Evolutionary conservation across 2,888 invertebrate genomes (phyloP), one percentile per base, ranked within the genome.

Genomic region (Orchestes rusci): DNA sequence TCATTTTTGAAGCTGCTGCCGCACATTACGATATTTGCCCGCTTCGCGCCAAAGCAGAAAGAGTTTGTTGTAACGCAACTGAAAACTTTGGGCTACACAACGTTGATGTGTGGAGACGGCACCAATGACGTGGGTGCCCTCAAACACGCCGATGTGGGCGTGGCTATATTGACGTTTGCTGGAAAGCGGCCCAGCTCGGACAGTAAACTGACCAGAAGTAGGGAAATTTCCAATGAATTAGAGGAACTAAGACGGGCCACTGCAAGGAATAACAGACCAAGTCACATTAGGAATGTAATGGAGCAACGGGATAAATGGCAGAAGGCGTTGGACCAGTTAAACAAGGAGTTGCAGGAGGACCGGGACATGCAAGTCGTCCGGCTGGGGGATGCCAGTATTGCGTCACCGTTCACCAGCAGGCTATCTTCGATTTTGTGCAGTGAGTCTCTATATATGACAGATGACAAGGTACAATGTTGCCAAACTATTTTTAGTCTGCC

Each of bases 81-180:
- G 39, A 96, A 93, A 65, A 76, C 80, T 19, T 71, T 88, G 8
- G 99, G 99, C 3, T 91, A 80, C 61, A 79, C 80, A 3, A 94
- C 96, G 0, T 73, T 99, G 2, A 99, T 99, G 99, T 99, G 99
- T 64, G 99, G 99, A 2, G 99, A 99, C 71, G 99, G 99, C 41
- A 99, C 99, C 1, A 99, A 99, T 67, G 99, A 99, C 70, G 99
- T 99, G 8, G 99, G 99, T 13, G 95, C 95, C 3, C 71, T 99
- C 37, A 99, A 99, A 70, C 99, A 99, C 70, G 95, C 99, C 20
- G 86, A 99, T 70, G 95, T 80, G n/a, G 93, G 93, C 34, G 93
- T 94, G 13, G 93, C 94, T 0, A 83, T 94, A 58, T 68, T 94
- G 34, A 82, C 92, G 3, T 87, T 86, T 66, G 84, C 85, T 0